These are phyloP conservation scores for Donacobius atricapilla DNA, from an alignment of 2,113 vertebrate genomes.

Conservation along the genomic window DNA sequence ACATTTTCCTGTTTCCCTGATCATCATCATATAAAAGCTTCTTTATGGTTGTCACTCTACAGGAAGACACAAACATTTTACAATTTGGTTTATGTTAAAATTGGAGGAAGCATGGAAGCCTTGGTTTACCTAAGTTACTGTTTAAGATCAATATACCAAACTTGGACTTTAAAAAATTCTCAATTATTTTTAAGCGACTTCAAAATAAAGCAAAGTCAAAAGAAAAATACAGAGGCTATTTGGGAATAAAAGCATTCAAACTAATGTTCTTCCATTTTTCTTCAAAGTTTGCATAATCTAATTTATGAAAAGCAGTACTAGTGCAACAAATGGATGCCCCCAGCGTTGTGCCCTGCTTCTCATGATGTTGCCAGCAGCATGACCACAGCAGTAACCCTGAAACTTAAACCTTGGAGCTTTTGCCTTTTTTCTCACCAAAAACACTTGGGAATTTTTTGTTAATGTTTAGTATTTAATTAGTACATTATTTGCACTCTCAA, in stretches of 20 bases:
- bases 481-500: neutral
- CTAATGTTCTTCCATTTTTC: neutral
- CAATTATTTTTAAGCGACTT: neutral
- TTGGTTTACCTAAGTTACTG: neutral
- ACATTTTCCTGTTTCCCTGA: neutral
- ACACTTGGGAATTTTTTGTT: neutral
- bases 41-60: neutral
- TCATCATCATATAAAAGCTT: neutral
- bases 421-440: neutral
- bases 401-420: neutral
- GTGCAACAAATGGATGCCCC: neutral
- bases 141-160: neutral
- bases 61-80: neutral
- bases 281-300: neutral
- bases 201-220: neutral
- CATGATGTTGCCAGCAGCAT: neutral
- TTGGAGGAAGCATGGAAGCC: neutral
- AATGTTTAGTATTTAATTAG: neutral
- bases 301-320: neutral
- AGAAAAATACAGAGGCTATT: neutral
- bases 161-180: neutral
- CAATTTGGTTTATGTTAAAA: neutral
- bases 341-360: neutral
- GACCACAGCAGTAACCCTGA: neutral
- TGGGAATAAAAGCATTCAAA: neutral